Evolutionary conservation across 2,888 invertebrate species (phyloP).

Genomic region (Rotaria socialis): DNA sequence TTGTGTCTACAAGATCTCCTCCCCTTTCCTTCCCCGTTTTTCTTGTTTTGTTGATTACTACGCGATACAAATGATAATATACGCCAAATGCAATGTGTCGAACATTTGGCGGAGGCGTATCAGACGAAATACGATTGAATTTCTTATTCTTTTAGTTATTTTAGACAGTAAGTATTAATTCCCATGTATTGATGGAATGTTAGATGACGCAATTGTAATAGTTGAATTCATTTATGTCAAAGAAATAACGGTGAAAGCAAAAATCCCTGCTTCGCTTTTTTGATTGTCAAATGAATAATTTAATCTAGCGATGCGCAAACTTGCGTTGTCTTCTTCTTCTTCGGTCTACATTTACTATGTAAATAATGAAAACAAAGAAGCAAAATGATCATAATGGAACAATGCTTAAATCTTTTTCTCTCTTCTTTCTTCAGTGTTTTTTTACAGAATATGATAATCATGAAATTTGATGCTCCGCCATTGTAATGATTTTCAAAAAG

Average conservation of each 20-base stretch:
- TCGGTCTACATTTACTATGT: not conserved
- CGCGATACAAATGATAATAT: not conserved
- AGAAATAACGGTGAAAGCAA: not conserved
- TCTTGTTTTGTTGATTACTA: not conserved
- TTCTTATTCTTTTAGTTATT: not conserved
- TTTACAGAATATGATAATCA: not conserved
- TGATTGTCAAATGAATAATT: not conserved
- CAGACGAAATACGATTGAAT: conserved; percentile 23
- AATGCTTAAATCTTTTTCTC: not conserved
- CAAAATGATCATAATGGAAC: not conserved
- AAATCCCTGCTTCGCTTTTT: not conserved
- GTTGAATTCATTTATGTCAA: not conserved
- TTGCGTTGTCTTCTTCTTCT: not conserved
- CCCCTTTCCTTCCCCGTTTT: not conserved
- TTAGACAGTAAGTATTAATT: conserved; percentile 4
- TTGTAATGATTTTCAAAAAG: not conserved
- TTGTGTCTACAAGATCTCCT: not conserved
- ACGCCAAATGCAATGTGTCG: not conserved
- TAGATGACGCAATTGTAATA: not conserved
- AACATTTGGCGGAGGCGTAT: not conserved
- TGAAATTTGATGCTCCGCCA: not conserved
- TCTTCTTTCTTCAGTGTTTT: not conserved
- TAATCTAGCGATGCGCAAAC: not conserved
- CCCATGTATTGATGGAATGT: not conserved
- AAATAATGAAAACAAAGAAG: conserved; percentile 14